A percentile compares a stretch with the other conserved stretches of the same genome.
These are phyloP conservation scores for Sesamia inferens DNA, from an alignment of 2,888 invertebrate species.

Conservation along the genomic window DNA sequence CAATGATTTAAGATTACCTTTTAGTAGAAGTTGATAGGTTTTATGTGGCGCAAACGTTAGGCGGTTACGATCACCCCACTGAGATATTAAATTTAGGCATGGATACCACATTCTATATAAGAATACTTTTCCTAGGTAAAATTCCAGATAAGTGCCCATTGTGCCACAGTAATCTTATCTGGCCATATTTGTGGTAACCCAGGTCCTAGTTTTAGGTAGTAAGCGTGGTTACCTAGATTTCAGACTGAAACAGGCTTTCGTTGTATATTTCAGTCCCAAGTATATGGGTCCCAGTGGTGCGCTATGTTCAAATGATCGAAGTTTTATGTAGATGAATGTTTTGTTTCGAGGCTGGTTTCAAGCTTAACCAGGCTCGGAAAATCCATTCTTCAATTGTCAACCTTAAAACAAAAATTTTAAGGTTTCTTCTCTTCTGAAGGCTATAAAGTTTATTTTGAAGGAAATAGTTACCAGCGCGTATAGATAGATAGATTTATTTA, in stretches of 20 bases:
- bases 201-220: conserved; percentile 41
- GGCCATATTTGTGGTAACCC: conserved; percentile 56
- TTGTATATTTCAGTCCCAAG: conserved; percentile 45
- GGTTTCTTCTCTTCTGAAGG: not conserved
- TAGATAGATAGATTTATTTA: too few species aligned
- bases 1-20: too few species aligned
- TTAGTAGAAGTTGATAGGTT: too few species aligned
- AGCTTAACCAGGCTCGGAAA: too few species aligned
- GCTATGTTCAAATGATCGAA: conserved; percentile 46
- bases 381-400: too few species aligned
- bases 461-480: not conserved
- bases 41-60: too few species aligned
- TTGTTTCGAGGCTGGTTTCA: conserved; percentile 14
- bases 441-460: not conserved
- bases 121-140: conserved; percentile 52
- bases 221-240: conserved; percentile 63
- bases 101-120: conserved; percentile 38
- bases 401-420: not conserved
- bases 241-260: conserved; percentile 62
- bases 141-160: conserved; percentile 57
- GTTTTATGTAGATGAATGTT: conserved; percentile 51
- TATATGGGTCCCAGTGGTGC: conserved; percentile 56
- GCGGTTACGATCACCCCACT: too few species aligned
- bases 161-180: conserved; percentile 62
- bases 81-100: too few species aligned